These are phyloP conservation scores for Lepus americanus DNA, from an alignment of 2,113 vertebrate species.

Conservation along the genomic window DNA sequence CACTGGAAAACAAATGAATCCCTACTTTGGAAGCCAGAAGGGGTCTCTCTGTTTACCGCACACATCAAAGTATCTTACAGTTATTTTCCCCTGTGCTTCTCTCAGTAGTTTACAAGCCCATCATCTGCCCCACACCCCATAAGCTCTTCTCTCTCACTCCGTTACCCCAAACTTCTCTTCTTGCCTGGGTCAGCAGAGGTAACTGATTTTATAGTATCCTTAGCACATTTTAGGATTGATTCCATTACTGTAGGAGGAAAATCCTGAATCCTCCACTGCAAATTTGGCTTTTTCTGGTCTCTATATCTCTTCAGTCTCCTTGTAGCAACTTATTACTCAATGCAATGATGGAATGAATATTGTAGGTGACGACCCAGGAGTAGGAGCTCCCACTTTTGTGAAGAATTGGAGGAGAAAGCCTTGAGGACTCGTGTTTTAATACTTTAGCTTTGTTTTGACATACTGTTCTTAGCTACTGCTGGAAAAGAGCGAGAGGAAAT, in stretches of 20 bases:
- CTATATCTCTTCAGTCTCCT: too few species aligned
- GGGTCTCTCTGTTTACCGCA: neutral
- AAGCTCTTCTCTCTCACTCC: neutral
- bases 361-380: neutral
- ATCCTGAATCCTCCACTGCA: neutral
- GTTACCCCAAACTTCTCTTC: neutral
- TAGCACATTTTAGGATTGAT: neutral
- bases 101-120: neutral
- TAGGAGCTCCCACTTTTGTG: neutral
- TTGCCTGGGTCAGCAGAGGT: neutral
- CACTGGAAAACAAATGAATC: neutral
- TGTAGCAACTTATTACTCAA: neutral
- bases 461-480: neutral
- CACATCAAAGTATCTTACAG: neutral
- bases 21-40: slow-evolving; percentile 46
- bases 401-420: neutral
- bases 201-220: neutral
- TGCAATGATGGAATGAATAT: neutral
- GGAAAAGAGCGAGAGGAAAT: neutral
- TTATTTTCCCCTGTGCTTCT: neutral
- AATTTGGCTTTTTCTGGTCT: neutral
- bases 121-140: neutral
- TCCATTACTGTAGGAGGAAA: neutral
- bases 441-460: neutral
- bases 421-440: neutral